phyloP scores from a whole-genome alignment of 1,140 invertebrate genomes.

The Tribolium castaneum region DNA sequence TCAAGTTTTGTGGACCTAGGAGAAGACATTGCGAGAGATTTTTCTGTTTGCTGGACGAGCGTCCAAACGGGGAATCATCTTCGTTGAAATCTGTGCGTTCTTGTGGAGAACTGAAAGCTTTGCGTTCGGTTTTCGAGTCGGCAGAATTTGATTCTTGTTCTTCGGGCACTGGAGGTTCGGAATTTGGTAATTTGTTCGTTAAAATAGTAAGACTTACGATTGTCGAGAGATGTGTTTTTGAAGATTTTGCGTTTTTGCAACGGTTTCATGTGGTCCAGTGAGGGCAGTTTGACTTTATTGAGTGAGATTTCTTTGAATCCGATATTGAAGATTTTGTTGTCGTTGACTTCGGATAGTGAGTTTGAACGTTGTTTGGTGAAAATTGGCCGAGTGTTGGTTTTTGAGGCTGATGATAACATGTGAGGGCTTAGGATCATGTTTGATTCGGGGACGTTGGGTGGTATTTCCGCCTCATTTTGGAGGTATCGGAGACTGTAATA shows the following conservation, averaged over 20 bases:
- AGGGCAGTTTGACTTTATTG: conserved; percentile 60
- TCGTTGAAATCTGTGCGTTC: conserved; percentile 59
- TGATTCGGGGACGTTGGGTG: conserved; percentile 49
- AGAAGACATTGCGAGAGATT: conserved; percentile 60
- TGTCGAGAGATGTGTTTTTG: conserved; percentile 61
- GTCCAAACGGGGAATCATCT: conserved; percentile 52
- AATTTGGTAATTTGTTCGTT: too few species aligned
- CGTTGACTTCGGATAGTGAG: conserved; percentile 57
- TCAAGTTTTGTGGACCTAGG: conserved; percentile 61
- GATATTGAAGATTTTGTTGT: conserved; percentile 60
- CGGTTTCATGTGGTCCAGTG: conserved; percentile 56
- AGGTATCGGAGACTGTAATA: conserved; percentile 64
- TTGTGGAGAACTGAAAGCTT: conserved; percentile 63
- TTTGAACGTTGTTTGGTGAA: conserved; percentile 52
- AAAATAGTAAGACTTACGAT: conserved; percentile 54
- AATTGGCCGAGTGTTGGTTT: conserved; percentile 34
- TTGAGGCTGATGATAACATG: conserved; percentile 39
- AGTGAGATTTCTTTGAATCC: conserved; percentile 54
- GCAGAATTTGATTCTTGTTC: conserved; percentile 49
- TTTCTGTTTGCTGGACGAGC: conserved; percentile 54
- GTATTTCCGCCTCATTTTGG: conserved; percentile 60
- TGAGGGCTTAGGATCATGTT: conserved; percentile 47
- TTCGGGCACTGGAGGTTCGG: conserved; percentile 59
- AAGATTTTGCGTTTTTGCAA: conserved; percentile 59
- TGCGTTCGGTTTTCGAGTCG: conserved; percentile 50